Percentiles rank a stretch among this genome's conserved stretches.
These are phyloP conservation scores for Drosophila chauvacae DNA, from an alignment of 1,140 invertebrate genomes.

Conservation along the genomic window DNA sequence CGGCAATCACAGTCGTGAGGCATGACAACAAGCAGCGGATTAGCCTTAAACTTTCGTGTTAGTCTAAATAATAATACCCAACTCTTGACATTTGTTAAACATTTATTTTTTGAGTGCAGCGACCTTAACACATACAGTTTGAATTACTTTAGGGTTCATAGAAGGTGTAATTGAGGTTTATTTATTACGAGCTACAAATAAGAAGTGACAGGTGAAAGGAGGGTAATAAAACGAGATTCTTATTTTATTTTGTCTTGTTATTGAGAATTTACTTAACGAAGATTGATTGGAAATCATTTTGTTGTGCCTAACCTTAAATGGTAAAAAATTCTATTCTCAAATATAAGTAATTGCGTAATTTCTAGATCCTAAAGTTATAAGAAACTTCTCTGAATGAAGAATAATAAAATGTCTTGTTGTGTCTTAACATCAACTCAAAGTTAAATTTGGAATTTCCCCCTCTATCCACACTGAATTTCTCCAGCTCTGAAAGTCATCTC, in stretches of 20 bases:
- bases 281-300: background rate
- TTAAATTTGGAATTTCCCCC: background rate
- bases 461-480: background rate
- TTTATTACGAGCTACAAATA: slow-evolving; percentile 4
- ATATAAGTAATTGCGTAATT: slow-evolving; percentile 13
- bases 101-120: slow-evolving; percentile 19
- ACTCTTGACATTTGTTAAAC: slow-evolving; percentile 52
- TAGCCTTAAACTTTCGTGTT: slow-evolving; percentile 69
- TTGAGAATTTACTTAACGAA: background rate
- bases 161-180: background rate
- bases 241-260: background rate
- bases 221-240: no score
- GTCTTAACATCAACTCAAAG: background rate
- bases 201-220: slow-evolving; percentile 3
- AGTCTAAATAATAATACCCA: slow-evolving; percentile 39
- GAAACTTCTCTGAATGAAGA: background rate
- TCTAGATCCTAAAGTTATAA: no score
- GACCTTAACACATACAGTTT: slow-evolving; percentile 1
- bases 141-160: background rate
- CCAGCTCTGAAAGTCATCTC: slow-evolving; percentile 17
- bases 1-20: slow-evolving; percentile 62
- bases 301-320: background rate
- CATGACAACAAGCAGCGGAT: slow-evolving; percentile 60
- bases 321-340: slow-evolving; percentile 7
- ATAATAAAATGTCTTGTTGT: background rate